Conservation (phyloP, 2,888 invertebrate genomes). For the Melolontha melolontha region DNA sequence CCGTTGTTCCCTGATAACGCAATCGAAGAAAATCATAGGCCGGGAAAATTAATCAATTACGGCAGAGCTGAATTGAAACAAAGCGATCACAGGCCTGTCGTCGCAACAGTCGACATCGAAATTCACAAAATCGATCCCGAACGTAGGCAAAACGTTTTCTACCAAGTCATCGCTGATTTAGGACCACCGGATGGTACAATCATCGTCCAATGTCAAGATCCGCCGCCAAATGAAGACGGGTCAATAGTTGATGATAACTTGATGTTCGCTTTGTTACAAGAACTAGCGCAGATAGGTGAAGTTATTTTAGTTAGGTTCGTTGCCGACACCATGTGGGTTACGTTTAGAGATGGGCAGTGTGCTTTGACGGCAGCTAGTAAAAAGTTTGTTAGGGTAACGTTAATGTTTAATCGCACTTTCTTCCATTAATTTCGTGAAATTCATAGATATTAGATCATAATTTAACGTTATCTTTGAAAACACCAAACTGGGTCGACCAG, state of each 20-base stretch:
- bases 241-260: slow-evolving; percentile 84
- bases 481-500: slow-evolving; percentile 86
- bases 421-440: too few species aligned
- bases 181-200: slow-evolving; percentile 97
- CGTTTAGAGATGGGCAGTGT: slow-evolving; percentile 90
- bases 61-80: slow-evolving; percentile 95
- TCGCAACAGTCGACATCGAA: slow-evolving; percentile 90
- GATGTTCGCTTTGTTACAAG: slow-evolving; percentile 82
- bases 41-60: slow-evolving; percentile 88
- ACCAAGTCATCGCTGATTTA: slow-evolving; percentile 81
- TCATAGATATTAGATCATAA: slow-evolving; percentile 73
- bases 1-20: slow-evolving; percentile 76
- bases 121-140: slow-evolving; percentile 83
- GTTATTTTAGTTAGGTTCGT: slow-evolving; percentile 92
- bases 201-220: slow-evolving; percentile 71
- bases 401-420: slow-evolving; percentile 57
- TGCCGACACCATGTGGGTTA: slow-evolving; percentile 90
- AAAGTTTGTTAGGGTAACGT: slow-evolving; percentile 49
- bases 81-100: slow-evolving; percentile 97
- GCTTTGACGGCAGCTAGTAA: slow-evolving; percentile 79
- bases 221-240: slow-evolving; percentile 65
- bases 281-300: slow-evolving; percentile 87
- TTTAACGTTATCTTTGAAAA: slow-evolving; percentile 81
- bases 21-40: slow-evolving; percentile 74
- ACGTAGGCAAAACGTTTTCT: slow-evolving; percentile 83